Evolutionary conservation across 1,140 invertebrate genomes (phyloP).

Genomic region (Orchesella cincta): DNA sequence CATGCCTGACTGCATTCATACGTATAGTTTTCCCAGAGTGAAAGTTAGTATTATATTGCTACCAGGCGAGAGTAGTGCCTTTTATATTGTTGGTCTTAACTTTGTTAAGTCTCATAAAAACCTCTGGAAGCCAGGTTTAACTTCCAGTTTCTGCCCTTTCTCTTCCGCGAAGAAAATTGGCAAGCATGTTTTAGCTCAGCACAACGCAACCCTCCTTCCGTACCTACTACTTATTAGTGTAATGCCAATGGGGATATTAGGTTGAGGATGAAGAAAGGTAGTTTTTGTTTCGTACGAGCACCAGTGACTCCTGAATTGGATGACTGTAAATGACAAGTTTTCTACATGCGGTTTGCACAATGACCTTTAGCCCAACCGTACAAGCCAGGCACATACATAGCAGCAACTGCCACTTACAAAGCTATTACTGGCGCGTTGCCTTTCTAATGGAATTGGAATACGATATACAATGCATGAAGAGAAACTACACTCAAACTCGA

Average conservation of each 20-base stretch:
- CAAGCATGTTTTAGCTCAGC: background rate
- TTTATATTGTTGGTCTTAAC: background rate
- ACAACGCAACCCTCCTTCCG: too few relatives aligned
- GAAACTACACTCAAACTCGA: too few relatives aligned
- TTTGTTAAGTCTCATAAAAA: background rate
- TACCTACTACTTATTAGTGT: background rate
- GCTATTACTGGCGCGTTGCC: too few relatives aligned
- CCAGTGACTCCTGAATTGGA: too few relatives aligned
- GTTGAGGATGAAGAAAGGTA: too few relatives aligned
- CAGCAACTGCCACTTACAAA: too few relatives aligned
- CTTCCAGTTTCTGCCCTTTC: background rate
- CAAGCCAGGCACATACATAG: too few relatives aligned
- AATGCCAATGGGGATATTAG: background rate
- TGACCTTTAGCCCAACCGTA: conserved; percentile 19
- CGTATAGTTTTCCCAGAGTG: background rate
- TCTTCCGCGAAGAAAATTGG: background rate
- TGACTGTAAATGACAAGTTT: conserved; percentile 23
- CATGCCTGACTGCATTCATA: conserved; percentile 13
- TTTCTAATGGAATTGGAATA: too few relatives aligned
- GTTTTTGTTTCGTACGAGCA: too few relatives aligned
- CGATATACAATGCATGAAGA: too few relatives aligned
- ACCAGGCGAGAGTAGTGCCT: background rate
- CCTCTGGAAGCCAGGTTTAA: background rate
- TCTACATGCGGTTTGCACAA: conserved; percentile 24
- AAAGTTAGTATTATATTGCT: background rate